Evolutionary conservation across 1,140 invertebrate species (phyloP).

Genomic region (Lepidurus arcticus): DNA sequence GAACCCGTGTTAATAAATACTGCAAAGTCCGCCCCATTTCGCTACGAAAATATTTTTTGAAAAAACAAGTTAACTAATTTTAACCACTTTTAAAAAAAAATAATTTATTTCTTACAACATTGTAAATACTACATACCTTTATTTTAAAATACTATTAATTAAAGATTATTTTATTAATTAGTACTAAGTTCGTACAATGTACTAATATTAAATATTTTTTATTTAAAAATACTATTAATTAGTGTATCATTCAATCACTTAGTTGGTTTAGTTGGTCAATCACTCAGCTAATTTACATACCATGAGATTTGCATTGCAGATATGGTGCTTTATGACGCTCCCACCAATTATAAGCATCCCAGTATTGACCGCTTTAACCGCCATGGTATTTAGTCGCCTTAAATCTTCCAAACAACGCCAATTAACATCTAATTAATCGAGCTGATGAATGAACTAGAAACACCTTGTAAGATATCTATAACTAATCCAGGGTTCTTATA

Average conservation of each 20-base stretch:
- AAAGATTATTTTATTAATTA: neutral
- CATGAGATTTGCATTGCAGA: conserved; percentile 97
- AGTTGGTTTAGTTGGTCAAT: too few relatives aligned
- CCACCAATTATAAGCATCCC: conserved; percentile 98
- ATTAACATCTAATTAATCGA: neutral
- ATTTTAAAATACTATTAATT: neutral
- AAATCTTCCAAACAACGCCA: conserved; percentile 60
- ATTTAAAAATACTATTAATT: too few relatives aligned
- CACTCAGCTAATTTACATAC: conserved; percentile 46
- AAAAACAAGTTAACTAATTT: conserved; percentile 28
- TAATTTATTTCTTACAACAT: neutral
- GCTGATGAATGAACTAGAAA: too few relatives aligned
- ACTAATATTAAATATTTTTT: too few relatives aligned
- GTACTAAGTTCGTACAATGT: too few relatives aligned
- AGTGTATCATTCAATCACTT: too few relatives aligned
- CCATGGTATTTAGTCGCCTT: conserved; percentile 81
- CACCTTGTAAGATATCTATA: conserved; percentile 83
- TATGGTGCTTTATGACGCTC: conserved; percentile 97
- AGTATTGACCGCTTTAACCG: conserved; percentile 84
- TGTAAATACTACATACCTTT: neutral
- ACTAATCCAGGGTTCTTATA: conserved; percentile 85
- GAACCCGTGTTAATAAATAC: conserved; percentile 96
- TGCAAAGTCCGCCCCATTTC: conserved; percentile 95
- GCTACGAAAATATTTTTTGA: conserved; percentile 50
- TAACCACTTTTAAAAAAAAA: conserved; percentile 27